Evolutionary conservation across 2,113 vertebrate genomes (phyloP), one percentile per base, ranked within the genome.

Genomic region (Murina feae): DNA sequence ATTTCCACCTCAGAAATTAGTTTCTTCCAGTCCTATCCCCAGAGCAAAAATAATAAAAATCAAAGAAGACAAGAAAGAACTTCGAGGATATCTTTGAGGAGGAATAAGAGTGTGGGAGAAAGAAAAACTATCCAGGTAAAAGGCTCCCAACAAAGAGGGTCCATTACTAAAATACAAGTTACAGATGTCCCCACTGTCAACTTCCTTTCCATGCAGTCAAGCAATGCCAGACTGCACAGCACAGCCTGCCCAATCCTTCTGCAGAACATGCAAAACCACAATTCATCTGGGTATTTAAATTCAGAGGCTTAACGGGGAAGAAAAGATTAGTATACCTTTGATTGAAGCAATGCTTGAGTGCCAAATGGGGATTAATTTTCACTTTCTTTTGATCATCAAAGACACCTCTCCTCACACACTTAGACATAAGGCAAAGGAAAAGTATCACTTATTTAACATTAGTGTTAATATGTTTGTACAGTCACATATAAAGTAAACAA

Each of bases 321-420:
- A 51, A 72, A 88, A n/a, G 42, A n/a, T 55, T 81, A 30, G 20
- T 65, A 30, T 81, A 51, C 18, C 80, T 81, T 87, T 95, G 49
- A 91, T 23, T 89, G 75, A 95, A 89, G 28, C 76, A 88, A 83
- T 68, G 44, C 13, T 66, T 94, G 37, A 55, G 44, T 72, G 49
- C 23, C 76, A 83, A 91, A 68, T 87, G 42, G 84, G 25, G 25
- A 51, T 87, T 79, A 63, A 90, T 90, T 93, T 92, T 80, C 79
- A 93, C 71, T 94, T 95, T 89, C 65, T 93, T 90, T 76, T 92
- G 66, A 66, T 87, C 51, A 82, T 95, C 80, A 85, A 95, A 91
- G 84, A 87, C 63, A 89, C 23, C 74, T 94, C 23, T 89, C 42
- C 42, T 68, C 53, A 75, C 28, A 86, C 66, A 86, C 25, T 90